phyloP scores from a whole-genome alignment of 2,113 vertebrate species.

The Ovis canadensis region DNA sequence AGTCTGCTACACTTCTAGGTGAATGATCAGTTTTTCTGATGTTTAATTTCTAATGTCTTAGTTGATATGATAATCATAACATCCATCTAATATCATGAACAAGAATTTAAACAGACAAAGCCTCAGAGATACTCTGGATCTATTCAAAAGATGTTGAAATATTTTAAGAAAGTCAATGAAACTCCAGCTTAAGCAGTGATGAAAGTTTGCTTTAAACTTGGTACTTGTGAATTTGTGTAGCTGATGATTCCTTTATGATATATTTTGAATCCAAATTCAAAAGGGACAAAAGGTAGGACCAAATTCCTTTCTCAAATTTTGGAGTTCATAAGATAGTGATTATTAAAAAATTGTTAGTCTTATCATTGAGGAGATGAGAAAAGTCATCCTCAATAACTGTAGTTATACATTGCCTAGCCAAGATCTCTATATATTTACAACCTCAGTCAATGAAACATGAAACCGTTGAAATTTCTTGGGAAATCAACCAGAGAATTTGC shows the following conservation, averaged over 20 bases:
- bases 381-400: not conserved
- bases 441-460: not conserved
- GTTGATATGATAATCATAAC: not conserved
- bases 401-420: not conserved
- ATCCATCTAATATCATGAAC: not conserved
- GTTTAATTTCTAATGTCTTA: not conserved
- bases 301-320: not conserved
- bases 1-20: not conserved
- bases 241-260: not conserved
- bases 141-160: not conserved
- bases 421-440: not conserved
- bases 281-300: not conserved
- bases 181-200: not conserved
- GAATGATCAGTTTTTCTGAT: not conserved
- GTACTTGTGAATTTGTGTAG: not conserved
- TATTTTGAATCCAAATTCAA: not conserved
- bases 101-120: not conserved
- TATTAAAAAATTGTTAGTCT: not conserved
- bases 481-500: not conserved
- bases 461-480: not conserved
- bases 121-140: not conserved
- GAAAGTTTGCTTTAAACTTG: not conserved
- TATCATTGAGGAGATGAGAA: not conserved
- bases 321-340: not conserved
- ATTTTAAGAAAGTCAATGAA: not conserved